Conservation (phyloP, 92 coral and sea anemone species). For the Zoanthus gigantus region DNA sequence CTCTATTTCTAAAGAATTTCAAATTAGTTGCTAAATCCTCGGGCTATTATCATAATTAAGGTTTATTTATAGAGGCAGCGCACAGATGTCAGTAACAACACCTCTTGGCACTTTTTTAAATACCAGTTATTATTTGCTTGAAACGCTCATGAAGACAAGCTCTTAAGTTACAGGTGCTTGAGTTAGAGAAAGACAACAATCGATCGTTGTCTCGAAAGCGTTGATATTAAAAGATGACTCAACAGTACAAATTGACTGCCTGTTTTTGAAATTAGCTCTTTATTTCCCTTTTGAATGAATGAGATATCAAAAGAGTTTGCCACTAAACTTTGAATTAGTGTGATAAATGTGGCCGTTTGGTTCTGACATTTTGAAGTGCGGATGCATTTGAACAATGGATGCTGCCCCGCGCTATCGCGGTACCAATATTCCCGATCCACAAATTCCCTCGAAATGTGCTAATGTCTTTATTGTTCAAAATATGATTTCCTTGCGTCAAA, state of each 20-base stretch:
- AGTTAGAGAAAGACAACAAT: background rate
- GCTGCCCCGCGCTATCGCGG: background rate
- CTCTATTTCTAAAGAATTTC: background rate
- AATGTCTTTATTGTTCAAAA: conserved; percentile 15
- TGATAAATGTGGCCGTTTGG: background rate
- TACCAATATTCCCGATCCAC: conserved; percentile 15
- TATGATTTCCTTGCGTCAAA: background rate
- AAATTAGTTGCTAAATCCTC: conserved; percentile 8
- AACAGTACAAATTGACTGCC: background rate
- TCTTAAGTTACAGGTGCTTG: background rate
- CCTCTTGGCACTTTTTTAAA: background rate
- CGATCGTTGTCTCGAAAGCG: background rate
- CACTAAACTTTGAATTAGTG: conserved; percentile 3
- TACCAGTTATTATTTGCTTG: conserved; percentile 7
- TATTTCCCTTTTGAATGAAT: conserved; percentile 24
- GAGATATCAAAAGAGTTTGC: conserved; percentile 6
- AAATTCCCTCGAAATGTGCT: background rate
- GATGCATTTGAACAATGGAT: background rate
- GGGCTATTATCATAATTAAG: conserved; percentile 28
- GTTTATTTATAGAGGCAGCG: background rate
- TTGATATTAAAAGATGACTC: background rate
- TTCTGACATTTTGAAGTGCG: conserved; percentile 22
- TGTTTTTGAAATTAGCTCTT: conserved; percentile 7
- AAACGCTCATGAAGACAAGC: background rate
- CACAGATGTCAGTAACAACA: background rate